Evolutionary conservation across 2,888 invertebrate species (phyloP).

Genomic region (Deroplatys truncata): DNA sequence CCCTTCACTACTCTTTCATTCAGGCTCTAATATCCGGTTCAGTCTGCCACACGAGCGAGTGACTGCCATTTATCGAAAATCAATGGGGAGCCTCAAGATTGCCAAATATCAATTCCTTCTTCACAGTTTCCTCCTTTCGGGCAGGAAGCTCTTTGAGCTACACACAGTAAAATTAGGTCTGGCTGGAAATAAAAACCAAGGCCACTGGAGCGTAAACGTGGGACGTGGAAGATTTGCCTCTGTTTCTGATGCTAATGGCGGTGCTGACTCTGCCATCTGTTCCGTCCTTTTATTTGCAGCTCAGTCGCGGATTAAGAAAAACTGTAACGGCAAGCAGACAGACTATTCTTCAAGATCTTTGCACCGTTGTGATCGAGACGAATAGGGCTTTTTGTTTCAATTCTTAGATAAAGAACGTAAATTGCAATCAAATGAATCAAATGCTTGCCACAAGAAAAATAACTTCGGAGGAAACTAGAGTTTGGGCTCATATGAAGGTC

Average conservation of each 20-base stretch:
- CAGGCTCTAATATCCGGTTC: slow-evolving; percentile 5
- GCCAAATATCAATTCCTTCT: slow-evolving; percentile 8
- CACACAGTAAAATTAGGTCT: background rate
- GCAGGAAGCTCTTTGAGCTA: background rate
- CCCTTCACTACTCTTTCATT: background rate
- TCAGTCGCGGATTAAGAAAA: no score
- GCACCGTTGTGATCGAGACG: no score
- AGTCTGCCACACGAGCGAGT: background rate
- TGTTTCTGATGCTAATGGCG: background rate
- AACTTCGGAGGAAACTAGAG: no score
- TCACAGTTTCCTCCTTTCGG: background rate
- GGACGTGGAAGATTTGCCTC: background rate
- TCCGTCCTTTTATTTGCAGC: no score
- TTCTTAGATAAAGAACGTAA: no score
- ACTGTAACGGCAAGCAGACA: no score
- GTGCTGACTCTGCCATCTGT: background rate
- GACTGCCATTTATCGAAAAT: slow-evolving; percentile 13
- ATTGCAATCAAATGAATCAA: no score
- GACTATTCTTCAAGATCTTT: no score
- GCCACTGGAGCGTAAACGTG: background rate
- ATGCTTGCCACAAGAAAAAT: no score
- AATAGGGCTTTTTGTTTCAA: no score
- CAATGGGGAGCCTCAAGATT: background rate
- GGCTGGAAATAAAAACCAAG: background rate
- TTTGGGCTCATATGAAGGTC: no score